These are phyloP conservation scores for Metalampra italica DNA, from an alignment of 2,888 invertebrate species.

Conservation along the genomic window DNA sequence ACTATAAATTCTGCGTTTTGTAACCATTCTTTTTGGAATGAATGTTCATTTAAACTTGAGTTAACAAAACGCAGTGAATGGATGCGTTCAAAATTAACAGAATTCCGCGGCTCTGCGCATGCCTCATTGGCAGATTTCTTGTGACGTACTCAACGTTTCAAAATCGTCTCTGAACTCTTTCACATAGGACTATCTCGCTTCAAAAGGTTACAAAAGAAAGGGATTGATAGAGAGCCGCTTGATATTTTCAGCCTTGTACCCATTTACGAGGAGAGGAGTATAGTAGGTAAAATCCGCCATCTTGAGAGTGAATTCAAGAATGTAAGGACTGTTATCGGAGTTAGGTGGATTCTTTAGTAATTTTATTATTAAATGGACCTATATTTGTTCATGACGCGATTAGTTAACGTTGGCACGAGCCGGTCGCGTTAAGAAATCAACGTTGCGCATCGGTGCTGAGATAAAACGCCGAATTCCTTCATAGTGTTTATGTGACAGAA, in stretches of 20 bases:
- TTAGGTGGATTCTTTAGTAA: constrained; percentile 66
- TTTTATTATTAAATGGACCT: constrained; percentile 70
- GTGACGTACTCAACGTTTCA: constrained; percentile 57
- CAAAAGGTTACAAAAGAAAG: constrained; percentile 54
- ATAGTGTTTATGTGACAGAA: constrained; percentile 78
- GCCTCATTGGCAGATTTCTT: constrained; percentile 62
- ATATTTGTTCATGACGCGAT: constrained; percentile 46
- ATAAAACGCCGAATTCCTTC: constrained; percentile 67
- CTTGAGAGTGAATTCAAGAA: constrained; percentile 82
- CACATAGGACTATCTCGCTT: constrained; percentile 65
- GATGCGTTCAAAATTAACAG: constrained; percentile 51
- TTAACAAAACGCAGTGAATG: constrained; percentile 30
- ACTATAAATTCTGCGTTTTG: no score
- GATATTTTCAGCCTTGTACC: constrained; percentile 79
- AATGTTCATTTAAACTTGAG: constrained; percentile 7
- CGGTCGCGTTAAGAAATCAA: constrained; percentile 45
- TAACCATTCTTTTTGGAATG: no score
- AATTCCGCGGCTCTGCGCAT: constrained; percentile 57
- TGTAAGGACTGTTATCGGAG: constrained; percentile 74
- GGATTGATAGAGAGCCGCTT: constrained; percentile 72
- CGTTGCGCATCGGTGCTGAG: constrained; percentile 46
- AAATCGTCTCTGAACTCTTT: constrained; percentile 59
- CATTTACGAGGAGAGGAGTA: constrained; percentile 68
- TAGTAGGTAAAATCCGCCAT: constrained; percentile 79
- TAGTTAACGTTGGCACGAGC: constrained; percentile 38